These are phyloP conservation scores for Bubo blakistoni DNA, from an alignment of 2,113 vertebrate species.

Conservation along the genomic window DNA sequence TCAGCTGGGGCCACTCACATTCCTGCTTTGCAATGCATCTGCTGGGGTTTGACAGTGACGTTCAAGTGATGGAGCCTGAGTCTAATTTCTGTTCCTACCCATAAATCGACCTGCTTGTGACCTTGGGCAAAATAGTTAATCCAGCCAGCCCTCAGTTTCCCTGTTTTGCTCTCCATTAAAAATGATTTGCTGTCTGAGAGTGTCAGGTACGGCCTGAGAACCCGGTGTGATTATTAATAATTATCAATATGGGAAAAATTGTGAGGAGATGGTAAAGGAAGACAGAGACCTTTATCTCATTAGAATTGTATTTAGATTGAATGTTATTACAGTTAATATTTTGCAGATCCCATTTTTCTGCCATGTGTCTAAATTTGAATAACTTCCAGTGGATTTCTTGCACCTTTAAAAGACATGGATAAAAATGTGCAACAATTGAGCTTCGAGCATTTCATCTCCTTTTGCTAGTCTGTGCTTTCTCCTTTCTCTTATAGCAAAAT, in stretches of 20 bases:
- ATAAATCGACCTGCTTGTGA: slow-evolving; percentile 21
- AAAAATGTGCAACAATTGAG: not conserved
- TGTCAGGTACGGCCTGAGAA: not conserved
- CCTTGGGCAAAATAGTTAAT: slow-evolving; percentile 38
- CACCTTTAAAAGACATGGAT: not conserved
- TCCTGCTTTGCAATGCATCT: not conserved
- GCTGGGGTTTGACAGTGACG: not conserved
- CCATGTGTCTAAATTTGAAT: not conserved
- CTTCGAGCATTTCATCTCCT: not conserved
- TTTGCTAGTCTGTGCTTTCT: not conserved
- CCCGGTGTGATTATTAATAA: not conserved
- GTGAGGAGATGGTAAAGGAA: not conserved
- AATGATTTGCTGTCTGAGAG: slow-evolving; percentile 26
- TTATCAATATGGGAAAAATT: not conserved
- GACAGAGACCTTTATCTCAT: not conserved
- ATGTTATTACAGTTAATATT: not conserved
- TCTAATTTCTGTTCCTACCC: not conserved
- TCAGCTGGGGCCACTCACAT: fast-evolving
- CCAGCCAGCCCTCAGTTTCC: slow-evolving; percentile 57
- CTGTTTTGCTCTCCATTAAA: slow-evolving; percentile 6
- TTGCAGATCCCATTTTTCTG: not conserved
- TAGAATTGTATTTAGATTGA: not conserved
- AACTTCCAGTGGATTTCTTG: not conserved
- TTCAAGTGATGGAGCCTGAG: not conserved
- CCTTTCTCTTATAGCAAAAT: slow-evolving; percentile 14